Conservation (phyloP, 2,888 invertebrate species). For the Lissocephala sabroskyi region DNA sequence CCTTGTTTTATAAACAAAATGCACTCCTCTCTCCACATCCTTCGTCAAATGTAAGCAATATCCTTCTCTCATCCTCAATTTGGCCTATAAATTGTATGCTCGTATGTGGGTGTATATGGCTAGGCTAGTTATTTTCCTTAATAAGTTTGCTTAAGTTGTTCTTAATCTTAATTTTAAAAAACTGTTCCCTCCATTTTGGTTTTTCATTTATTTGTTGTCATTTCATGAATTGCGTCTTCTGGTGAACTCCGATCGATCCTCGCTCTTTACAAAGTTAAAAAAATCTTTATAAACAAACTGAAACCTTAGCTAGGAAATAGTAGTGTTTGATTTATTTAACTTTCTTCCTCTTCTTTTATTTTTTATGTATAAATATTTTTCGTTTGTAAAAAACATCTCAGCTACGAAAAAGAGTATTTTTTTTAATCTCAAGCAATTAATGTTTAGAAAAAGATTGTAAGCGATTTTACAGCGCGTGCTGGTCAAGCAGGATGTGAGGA, state of each 20-base stretch:
- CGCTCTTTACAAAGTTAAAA: constrained; percentile 6
- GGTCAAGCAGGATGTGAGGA: too few species aligned
- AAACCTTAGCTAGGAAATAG: constrained; percentile 59
- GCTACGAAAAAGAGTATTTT: constrained; percentile 1
- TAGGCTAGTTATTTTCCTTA: constrained; percentile 8
- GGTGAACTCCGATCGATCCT: constrained; percentile 1
- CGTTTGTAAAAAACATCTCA: constrained; percentile 2
- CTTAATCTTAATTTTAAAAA: constrained; percentile 39
- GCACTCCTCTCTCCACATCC: not conserved
- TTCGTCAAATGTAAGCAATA: too few species aligned
- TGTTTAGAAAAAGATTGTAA: constrained; percentile 20
- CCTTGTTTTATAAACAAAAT: constrained; percentile 62
- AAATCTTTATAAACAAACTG: constrained; percentile 28
- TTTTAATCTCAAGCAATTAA: not conserved
- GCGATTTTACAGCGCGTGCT: constrained; percentile 38
- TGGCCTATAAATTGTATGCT: constrained; percentile 37
- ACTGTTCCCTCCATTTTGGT: constrained; percentile 62
- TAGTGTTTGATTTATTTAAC: not conserved
- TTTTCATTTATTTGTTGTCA: constrained; percentile 24
- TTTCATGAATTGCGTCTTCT: constrained; percentile 17
- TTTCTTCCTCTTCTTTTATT: constrained; percentile 3
- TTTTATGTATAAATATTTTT: not conserved
- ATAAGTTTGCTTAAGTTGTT: constrained; percentile 17
- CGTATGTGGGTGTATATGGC: not conserved
- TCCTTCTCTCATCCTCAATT: constrained; percentile 1